A percentile compares a stretch with the other conserved stretches of the same genome.
These are phyloP conservation scores for Callionymus lyra DNA, from an alignment of 2,113 vertebrate genomes.

Conservation along the genomic window DNA sequence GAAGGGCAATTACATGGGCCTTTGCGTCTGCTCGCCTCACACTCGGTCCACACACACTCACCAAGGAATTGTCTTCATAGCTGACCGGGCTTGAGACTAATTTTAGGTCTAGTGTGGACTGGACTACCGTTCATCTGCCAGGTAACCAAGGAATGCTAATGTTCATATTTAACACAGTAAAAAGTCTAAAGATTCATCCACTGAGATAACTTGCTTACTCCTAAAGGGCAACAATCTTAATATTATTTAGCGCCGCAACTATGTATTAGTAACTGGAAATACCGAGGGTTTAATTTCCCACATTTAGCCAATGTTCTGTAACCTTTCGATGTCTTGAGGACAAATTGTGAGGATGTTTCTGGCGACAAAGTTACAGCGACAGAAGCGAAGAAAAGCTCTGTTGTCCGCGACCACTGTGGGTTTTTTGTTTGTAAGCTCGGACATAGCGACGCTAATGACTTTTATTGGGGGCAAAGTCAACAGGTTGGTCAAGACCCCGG, in stretches of 20 bases:
- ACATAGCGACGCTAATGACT: slow-evolving; percentile 29
- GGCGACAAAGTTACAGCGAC: slow-evolving; percentile 4
- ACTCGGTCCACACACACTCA: slow-evolving; percentile 26
- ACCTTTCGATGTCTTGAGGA: slow-evolving; percentile 1
- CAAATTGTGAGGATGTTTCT: slow-evolving; percentile 8
- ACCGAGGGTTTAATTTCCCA: no score
- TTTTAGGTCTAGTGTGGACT: neutral
- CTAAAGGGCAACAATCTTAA: no score
- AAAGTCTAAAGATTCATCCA: no score
- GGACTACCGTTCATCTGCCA: no score
- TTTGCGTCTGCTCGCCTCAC: slow-evolving; percentile 25
- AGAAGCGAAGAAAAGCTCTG: slow-evolving; percentile 2
- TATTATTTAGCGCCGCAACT: no score
- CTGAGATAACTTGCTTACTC: no score
- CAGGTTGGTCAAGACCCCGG: slow-evolving; percentile 44
- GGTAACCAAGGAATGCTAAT: no score
- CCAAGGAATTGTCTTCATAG: slow-evolving; percentile 5
- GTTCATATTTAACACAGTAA: no score
- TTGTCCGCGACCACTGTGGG: slow-evolving; percentile 22
- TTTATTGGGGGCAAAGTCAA: slow-evolving; percentile 53
- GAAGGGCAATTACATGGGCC: slow-evolving; percentile 47
- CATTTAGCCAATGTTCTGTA: no score
- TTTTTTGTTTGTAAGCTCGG: slow-evolving; percentile 47
- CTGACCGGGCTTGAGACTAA: slow-evolving; percentile 10
- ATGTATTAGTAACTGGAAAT: no score